These are phyloP conservation scores for Drosophila paramelanica DNA, from an alignment of 2,888 invertebrate species.

Conservation along the genomic window DNA sequence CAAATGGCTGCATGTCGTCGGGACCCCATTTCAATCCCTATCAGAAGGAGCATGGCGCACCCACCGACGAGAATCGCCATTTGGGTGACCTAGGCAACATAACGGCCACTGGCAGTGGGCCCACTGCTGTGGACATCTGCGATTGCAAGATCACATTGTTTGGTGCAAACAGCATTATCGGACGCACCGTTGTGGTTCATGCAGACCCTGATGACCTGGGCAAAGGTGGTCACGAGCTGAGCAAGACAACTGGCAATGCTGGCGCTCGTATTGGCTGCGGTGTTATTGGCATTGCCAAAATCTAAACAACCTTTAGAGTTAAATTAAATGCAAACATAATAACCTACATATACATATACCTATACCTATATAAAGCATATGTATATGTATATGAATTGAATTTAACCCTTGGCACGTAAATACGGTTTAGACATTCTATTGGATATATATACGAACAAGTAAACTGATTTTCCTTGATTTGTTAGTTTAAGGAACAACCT, in stretches of 20 bases:
- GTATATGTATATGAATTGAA: slow-evolving; percentile 15
- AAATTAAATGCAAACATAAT: slow-evolving; percentile 16
- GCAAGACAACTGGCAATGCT: slow-evolving; percentile 97
- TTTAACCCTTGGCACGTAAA: slow-evolving; percentile 7
- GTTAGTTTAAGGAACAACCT: slow-evolving; percentile 45
- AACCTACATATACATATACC: slow-evolving; percentile 7
- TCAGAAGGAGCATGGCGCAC: slow-evolving; percentile 93
- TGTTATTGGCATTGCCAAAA: slow-evolving; percentile 84
- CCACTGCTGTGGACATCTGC: slow-evolving; percentile 87
- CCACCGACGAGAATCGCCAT: slow-evolving; percentile 90
- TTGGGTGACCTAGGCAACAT: slow-evolving; percentile 96
- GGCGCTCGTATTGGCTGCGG: slow-evolving; percentile 88
- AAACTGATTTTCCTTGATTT: slow-evolving; percentile 34
- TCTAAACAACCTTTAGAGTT: slow-evolving; percentile 57
- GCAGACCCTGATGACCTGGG: slow-evolving; percentile 97
- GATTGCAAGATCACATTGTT: slow-evolving; percentile 88
- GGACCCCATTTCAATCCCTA: slow-evolving; percentile 97
- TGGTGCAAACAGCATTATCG: slow-evolving; percentile 92
- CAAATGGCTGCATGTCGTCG: slow-evolving; percentile 97
- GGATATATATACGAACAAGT: slow-evolving; percentile 7
- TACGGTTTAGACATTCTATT: slow-evolving; percentile 14
- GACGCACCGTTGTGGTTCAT: slow-evolving; percentile 95
- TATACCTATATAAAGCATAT: slow-evolving; percentile 9
- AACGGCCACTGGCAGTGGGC: slow-evolving; percentile 88
- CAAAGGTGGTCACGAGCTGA: slow-evolving; percentile 95